phyloP scores from a whole-genome alignment of 1,140 invertebrate species.

The Plutomurus gul region DNA sequence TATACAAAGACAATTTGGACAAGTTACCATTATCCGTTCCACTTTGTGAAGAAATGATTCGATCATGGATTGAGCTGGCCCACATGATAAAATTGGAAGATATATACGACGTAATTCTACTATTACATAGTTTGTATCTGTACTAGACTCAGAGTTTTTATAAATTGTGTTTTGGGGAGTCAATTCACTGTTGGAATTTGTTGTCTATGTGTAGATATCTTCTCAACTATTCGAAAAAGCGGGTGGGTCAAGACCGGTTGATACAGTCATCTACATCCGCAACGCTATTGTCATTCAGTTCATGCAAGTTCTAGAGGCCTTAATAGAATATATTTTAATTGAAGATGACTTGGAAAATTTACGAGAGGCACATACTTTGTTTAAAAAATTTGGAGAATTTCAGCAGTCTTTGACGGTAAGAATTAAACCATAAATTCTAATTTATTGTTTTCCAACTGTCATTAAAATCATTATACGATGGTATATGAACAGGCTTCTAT shows the following conservation, averaged over 20 bases:
- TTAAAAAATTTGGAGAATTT: constrained; percentile 26
- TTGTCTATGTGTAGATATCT: not conserved
- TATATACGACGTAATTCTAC: not conserved
- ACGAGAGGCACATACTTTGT: not conserved
- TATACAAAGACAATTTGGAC: not conserved
- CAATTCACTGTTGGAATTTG: too few relatives aligned
- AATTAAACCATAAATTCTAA: not conserved
- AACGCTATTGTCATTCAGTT: constrained; percentile 28
- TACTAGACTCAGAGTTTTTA: too few relatives aligned
- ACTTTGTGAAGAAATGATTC: not conserved
- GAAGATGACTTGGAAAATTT: not conserved
- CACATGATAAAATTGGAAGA: not conserved
- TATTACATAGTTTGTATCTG: not conserved
- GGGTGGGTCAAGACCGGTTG: not conserved
- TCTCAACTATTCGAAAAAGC: not conserved
- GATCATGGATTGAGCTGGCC: not conserved
- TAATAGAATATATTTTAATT: constrained; percentile 35
- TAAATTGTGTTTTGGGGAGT: too few relatives aligned
- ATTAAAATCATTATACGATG: too few relatives aligned
- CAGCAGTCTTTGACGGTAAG: constrained; percentile 15
- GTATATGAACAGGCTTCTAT: not conserved
- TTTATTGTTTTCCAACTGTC: too few relatives aligned
- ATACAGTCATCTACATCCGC: not conserved
- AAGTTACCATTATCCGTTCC: not conserved
- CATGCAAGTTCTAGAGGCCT: constrained; percentile 47